Evolutionary conservation across 2,888 invertebrate species (phyloP), one percentile per base, ranked within the genome.

Genomic region (Habrosyne pyritoides): DNA sequence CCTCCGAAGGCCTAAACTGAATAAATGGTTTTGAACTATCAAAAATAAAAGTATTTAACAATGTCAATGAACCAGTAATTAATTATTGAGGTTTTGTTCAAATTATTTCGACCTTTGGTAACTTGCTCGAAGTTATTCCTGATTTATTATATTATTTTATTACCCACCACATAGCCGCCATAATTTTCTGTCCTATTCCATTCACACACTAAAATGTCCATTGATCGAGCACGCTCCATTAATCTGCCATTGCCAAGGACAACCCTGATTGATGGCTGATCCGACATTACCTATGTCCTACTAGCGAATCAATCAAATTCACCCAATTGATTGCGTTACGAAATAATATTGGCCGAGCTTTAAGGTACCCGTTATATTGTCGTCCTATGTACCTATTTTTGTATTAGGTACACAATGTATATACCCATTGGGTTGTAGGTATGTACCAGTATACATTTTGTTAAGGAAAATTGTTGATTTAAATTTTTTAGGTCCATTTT

Each of bases 161-260:
- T 18, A 26, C 4, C 50, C 28, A 28, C 18, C 10, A 28, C 18
- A 18, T 18, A 10, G 24, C 21, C 21, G 21, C 18, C 24, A 50
- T 50, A 50, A 50, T 50, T 50, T 21, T 12, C 21, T 50, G 5
- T 28, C 50, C 21, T 28, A 50, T 50, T 50, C 28, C 14, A 50
- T 28, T 59, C 56, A 54, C 56, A 28, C 61, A 74, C 69, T 72
- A 73, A 77, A 74, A 71, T 63, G 60, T 61, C 70, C 64, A 73
- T 74, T 68, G 74, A 66, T 73, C 61, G 67, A 59, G 59, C 61
- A 66, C 58, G 69, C 69, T 68, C 77, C 77, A 82, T 84, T 81
- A 83, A 78, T 77, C 77, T 79, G 79, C 70, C 82, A 80, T 71
- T 74, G 79, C 73, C 82, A 84, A 83, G 84, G 84, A 70, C 82